A percentile compares a stretch with the other conserved stretches of the same genome.
phyloP scores from a whole-genome alignment of 2,113 vertebrate genomes.

The Hippolais icterina region DNA sequence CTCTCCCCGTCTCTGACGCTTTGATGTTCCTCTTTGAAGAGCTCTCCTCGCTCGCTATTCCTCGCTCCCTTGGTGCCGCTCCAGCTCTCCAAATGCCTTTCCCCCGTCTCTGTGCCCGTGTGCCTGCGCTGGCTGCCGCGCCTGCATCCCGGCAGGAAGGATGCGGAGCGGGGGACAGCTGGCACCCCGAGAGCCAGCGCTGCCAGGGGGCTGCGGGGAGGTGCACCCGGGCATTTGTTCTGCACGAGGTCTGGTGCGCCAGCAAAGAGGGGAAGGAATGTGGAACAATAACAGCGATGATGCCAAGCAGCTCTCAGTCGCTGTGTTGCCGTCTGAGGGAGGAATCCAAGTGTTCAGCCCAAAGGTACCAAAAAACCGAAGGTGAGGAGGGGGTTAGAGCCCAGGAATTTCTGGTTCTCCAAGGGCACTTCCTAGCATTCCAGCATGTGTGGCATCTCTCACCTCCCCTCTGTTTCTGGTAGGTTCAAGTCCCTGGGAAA shows the following conservation, averaged over 20 bases:
- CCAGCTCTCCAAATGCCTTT: conserved; percentile 23
- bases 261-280: background rate
- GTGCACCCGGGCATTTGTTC: background rate
- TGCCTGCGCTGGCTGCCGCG: background rate
- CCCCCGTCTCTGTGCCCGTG: background rate
- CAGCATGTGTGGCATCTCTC: fast-evolving
- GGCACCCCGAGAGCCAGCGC: background rate
- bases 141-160: background rate
- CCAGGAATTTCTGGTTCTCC: background rate
- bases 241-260: background rate
- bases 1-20: conserved; percentile 39
- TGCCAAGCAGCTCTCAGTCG: fast-evolving
- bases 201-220: background rate
- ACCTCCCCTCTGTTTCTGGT: background rate
- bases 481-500: background rate
- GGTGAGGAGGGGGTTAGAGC: background rate
- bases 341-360: background rate
- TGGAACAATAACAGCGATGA: background rate
- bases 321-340: background rate
- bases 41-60: conserved; percentile 18
- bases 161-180: background rate
- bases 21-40: conserved; percentile 73
- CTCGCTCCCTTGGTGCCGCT: conserved; percentile 45
- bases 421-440: background rate
- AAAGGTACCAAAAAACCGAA: background rate